Percentiles rank a stretch among this genome's conserved stretches.
Conservation (phyloP, 1,140 invertebrate species). For the Leptinotarsa lineolata region DNA sequence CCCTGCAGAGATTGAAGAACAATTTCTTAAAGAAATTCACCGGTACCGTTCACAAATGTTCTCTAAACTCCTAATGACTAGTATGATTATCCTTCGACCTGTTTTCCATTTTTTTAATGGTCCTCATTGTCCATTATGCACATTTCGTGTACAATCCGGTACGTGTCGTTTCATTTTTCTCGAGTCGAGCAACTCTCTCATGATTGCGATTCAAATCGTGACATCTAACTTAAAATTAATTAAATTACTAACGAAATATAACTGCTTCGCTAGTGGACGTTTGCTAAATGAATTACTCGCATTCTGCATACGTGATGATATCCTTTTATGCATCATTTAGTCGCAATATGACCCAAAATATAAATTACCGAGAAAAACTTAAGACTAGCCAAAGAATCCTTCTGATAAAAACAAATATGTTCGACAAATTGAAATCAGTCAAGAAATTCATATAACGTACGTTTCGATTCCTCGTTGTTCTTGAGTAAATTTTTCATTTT, state of each 20-base stretch:
- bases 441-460: too few relatives aligned
- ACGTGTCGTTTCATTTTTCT: neutral
- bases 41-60: neutral
- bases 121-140: constrained; percentile 8
- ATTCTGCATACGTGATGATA: neutral
- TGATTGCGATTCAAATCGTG: neutral
- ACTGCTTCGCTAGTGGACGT: neutral
- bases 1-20: too few relatives aligned
- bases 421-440: too few relatives aligned
- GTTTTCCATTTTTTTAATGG: neutral
- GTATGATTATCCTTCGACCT: neutral
- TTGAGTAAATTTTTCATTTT: too few relatives aligned
- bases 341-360: neutral
- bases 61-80: neutral
- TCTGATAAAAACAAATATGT: too few relatives aligned
- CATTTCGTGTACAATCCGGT: constrained; percentile 5
- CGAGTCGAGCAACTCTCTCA: neutral
- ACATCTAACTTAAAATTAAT: constrained; percentile 3
- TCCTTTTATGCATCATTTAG: constrained; percentile 3
- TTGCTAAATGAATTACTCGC: constrained; percentile 3
- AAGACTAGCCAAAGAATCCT: too few relatives aligned
- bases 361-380: too few relatives aligned
- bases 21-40: neutral
- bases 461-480: too few relatives aligned
- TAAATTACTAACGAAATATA: constrained; percentile 4